phyloP scores from a whole-genome alignment of 2,888 invertebrate genomes.

The Dyspetes luteomarginatus region DNA sequence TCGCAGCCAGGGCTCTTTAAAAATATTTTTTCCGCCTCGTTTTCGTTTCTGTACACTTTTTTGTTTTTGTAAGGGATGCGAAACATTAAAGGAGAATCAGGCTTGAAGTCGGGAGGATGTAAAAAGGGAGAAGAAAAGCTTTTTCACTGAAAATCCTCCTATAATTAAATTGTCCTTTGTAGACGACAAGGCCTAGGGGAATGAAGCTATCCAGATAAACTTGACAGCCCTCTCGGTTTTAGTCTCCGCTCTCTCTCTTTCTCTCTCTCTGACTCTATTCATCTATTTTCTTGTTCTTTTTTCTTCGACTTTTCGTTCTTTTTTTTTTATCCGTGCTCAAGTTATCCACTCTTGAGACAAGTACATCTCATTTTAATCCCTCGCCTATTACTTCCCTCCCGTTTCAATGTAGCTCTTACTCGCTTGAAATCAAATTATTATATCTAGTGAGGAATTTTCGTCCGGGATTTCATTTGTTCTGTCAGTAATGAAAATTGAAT shows the following conservation, averaged over 20 bases:
- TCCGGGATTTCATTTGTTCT: too few relatives aligned
- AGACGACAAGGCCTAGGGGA: slow-evolving; percentile 74
- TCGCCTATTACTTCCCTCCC: not conserved
- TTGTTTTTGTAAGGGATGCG: not conserved
- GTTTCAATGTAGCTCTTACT: not conserved
- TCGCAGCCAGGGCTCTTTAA: not conserved
- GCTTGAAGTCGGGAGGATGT: not conserved
- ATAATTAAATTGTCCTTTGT: slow-evolving; percentile 80
- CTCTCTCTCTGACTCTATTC: slow-evolving; percentile 8
- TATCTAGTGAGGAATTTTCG: not conserved
- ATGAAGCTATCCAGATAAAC: slow-evolving; percentile 75
- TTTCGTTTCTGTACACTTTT: not conserved
- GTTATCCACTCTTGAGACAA: slow-evolving; percentile 14
- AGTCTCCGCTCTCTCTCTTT: slow-evolving; percentile 14
- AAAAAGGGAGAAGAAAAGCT: slow-evolving; percentile 35
- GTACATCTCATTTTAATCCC: slow-evolving; percentile 37
- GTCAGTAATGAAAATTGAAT: too few relatives aligned
- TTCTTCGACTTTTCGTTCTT: not conserved
- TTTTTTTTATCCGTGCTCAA: slow-evolving; percentile 28
- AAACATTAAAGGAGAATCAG: not conserved
- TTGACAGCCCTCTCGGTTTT: slow-evolving; percentile 58
- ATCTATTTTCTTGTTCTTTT: slow-evolving; percentile 40
- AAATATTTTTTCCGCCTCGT: not conserved
- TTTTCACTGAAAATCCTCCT: slow-evolving; percentile 74
- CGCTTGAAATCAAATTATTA: not conserved